phyloP scores from a whole-genome alignment of 1,140 invertebrate genomes.

The Catajapyx aquilonaris region DNA sequence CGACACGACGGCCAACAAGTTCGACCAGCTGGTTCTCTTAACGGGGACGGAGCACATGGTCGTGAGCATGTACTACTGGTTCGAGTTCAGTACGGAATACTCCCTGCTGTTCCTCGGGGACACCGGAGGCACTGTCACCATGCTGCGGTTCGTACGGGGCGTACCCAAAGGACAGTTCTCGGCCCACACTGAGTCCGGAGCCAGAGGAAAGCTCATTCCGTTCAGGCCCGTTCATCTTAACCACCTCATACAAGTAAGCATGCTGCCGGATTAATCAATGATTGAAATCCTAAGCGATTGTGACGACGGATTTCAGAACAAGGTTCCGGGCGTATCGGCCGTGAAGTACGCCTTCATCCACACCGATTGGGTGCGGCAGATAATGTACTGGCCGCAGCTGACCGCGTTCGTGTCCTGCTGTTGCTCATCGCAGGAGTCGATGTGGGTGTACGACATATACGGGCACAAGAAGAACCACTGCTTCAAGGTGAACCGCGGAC shows the following conservation, averaged over 20 bases:
- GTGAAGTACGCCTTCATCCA: constrained; percentile 31
- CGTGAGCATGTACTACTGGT: constrained; percentile 35
- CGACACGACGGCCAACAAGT: constrained; percentile 41
- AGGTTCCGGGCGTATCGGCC: background rate
- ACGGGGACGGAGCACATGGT: constrained; percentile 12
- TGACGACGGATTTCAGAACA: too few relatives aligned
- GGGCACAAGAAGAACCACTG: constrained; percentile 14
- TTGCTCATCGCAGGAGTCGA: constrained; percentile 19
- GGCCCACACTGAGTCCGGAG: background rate
- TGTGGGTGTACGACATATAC: constrained; percentile 5
- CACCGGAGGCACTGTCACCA: constrained; percentile 34
- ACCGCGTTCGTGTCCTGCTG: constrained; percentile 28
- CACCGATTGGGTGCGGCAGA: constrained; percentile 35
- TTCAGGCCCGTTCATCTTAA: too few relatives aligned
- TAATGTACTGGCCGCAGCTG: constrained; percentile 33
- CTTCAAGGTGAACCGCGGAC: constrained; percentile 10
- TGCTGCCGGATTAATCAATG: too few relatives aligned
- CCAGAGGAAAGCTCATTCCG: background rate
- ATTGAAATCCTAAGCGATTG: too few relatives aligned
- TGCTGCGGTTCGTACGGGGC: constrained; percentile 31
- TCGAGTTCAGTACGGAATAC: constrained; percentile 27
- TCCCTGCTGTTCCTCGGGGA: constrained; percentile 41
- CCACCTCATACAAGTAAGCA: too few relatives aligned
- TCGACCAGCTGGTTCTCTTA: constrained; percentile 14
- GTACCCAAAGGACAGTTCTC: constrained; percentile 34